Base-by-base conservation (phyloP, 92 coral and sea anemone genomes). In the Paragorgia papillata region DNA sequence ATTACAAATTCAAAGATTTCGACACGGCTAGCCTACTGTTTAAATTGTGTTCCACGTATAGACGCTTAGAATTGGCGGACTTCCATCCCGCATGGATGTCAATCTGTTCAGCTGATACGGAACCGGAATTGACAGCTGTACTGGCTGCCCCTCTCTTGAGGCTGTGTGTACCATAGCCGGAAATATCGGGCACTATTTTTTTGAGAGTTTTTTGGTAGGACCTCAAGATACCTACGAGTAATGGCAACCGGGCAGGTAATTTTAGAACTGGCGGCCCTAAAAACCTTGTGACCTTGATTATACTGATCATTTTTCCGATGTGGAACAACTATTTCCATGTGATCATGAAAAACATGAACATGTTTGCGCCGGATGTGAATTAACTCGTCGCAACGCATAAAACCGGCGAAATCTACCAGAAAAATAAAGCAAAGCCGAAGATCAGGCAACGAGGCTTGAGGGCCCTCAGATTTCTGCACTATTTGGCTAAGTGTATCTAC, bases 161-260 rank as follows among this genome's bases (percentile, higher is more conserved):
- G 41, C 85, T 85, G 21, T 65, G 85, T 19, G 82, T 73, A 56
- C 86, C 82, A 44, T 34, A 80, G 20, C 50, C 28, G 31, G 56
- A 39, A n/a, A n/a, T n/a, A n/a, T n/a, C n/a, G n/a, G n/a, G n/a
- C n/a, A n/a, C n/a, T n/a, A n/a, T n/a, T n/a, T n/a, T n/a, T n/a
- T n/a, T n/a, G n/a, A n/a, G 69, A 19, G 30, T 62, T 62, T 5
- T 62, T 1, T 9, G 69, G 69, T 62, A 62, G 30, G 30, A 62
- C 41, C 69, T 62, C 14, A 62, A 62, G 69, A 62, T 62, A 62
- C n/a, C n/a, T n/a, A n/a, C n/a, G n/a, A n/a, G n/a, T n/a, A n/a
- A n/a, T n/a, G n/a, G n/a, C n/a, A n/a, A n/a, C n/a, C n/a, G n/a
- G n/a, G n/a, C n/a, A n/a, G n/a, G n/a, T 62, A 62, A 9, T 24